Evolutionary conservation across 2,113 vertebrate genomes (phyloP).

Genomic region (Carassius carassius): DNA sequence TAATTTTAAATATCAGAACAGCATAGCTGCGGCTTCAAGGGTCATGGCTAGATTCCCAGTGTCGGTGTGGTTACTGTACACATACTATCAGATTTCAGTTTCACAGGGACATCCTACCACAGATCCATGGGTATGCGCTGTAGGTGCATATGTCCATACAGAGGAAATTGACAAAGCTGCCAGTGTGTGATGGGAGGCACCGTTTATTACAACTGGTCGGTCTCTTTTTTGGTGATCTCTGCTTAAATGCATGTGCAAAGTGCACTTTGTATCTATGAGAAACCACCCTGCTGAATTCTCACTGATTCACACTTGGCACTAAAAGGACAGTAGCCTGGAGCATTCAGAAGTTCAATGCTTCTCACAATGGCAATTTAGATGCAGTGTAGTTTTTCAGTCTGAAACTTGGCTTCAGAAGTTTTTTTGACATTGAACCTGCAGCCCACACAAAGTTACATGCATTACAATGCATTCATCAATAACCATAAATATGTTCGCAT

Average conservation of each 20-base stretch:
- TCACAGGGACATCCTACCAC: not conserved
- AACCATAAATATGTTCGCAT: conserved; percentile 2
- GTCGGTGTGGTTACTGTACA: not conserved
- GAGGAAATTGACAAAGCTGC: not conserved
- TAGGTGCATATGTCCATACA: not conserved
- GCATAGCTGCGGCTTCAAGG: not conserved
- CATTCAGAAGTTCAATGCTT: conserved; percentile 13
- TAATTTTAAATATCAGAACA: not conserved
- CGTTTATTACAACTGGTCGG: not conserved
- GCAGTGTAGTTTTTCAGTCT: not conserved
- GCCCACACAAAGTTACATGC: conserved; percentile 1
- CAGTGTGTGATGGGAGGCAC: not conserved
- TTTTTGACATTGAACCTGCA: not conserved
- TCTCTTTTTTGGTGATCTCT: not conserved
- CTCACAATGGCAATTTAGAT: conserved; percentile 5
- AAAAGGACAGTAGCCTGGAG: conserved; percentile 1
- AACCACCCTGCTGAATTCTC: not conserved
- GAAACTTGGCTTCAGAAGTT: not conserved
- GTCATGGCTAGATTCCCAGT: not conserved
- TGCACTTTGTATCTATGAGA: not conserved
- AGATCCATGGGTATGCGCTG: not conserved
- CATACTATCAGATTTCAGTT: not conserved
- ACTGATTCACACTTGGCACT: not conserved
- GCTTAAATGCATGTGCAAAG: not conserved
- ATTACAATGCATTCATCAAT: not conserved